phyloP scores from a whole-genome alignment of 2,113 vertebrate genomes.

The Cryptoleucopteryx plumbea region DNA sequence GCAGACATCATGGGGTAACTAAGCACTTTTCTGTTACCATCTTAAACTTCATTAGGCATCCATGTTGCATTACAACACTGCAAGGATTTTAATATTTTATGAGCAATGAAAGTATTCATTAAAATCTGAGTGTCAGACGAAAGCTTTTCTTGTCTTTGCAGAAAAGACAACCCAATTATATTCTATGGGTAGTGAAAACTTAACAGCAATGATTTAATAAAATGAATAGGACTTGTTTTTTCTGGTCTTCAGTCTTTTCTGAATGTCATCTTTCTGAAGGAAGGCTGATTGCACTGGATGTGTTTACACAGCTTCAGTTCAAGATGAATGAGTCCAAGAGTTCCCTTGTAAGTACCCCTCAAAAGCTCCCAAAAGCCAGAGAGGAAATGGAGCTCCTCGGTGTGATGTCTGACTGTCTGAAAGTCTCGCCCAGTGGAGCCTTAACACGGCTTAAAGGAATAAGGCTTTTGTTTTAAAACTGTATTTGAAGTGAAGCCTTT shows the following conservation, averaged over 20 bases:
- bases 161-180: neutral
- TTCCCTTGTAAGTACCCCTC: constrained; percentile 1
- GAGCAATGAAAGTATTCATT: neutral
- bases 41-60: neutral
- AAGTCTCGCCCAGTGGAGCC: neutral
- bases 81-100: neutral
- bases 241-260: neutral
- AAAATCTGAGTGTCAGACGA: neutral
- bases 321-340: neutral
- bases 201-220: neutral
- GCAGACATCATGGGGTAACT: neutral
- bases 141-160: neutral
- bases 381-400: constrained; percentile 3
- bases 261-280: neutral
- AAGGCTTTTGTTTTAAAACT: constrained; percentile 17
- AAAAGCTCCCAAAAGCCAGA: constrained; percentile 12
- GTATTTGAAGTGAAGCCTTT: neutral
- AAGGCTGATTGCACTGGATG: neutral
- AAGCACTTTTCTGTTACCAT: neutral
- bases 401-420: neutral
- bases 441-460: neutral
- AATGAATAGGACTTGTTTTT: neutral
- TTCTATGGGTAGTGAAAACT: neutral
- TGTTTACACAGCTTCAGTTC: neutral
- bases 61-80: neutral